Conservation (phyloP, 2,888 invertebrate genomes). For the Frankliniella intonsa region DNA sequence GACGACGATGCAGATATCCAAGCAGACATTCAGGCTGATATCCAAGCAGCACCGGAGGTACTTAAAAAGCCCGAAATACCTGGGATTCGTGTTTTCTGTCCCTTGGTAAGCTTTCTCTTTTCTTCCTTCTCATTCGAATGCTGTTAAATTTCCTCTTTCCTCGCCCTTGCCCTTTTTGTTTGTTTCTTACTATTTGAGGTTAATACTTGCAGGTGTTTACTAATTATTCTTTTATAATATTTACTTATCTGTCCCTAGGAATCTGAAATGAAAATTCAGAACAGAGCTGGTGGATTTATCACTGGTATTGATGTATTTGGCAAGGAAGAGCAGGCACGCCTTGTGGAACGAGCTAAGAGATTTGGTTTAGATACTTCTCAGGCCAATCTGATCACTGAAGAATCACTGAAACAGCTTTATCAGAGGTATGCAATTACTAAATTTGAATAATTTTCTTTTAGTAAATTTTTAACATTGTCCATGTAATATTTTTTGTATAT, state of each 20-base stretch:
- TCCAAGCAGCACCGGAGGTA: constrained; percentile 11
- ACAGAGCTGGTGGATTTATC: constrained; percentile 46
- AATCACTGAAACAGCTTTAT: constrained; percentile 48
- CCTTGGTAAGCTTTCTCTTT: background rate
- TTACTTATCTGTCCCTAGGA: constrained; percentile 32
- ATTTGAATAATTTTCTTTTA: background rate
- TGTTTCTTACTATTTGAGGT: constrained; percentile 29
- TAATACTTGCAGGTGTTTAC: background rate
- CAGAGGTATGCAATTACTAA: constrained; percentile 44
- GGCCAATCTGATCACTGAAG: constrained; percentile 46
- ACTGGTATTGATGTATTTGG: constrained; percentile 52
- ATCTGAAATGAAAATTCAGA: constrained; percentile 40
- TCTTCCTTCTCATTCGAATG: background rate
- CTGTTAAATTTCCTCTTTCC: background rate
- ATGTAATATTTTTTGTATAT: background rate
- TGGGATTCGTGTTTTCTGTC: background rate
- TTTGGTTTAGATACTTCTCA: constrained; percentile 52
- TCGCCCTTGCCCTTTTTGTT: background rate
- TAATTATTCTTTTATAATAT: background rate
- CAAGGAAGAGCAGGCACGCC: constrained; percentile 50
- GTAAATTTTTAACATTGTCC: background rate
- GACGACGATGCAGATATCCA: constrained; percentile 41
- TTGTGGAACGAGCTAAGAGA: constrained; percentile 54
- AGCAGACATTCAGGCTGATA: constrained; percentile 29
- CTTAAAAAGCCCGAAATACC: constrained; percentile 25